These are phyloP conservation scores for Drosophila neotestacea DNA, from an alignment of 2,888 invertebrate species.

Conservation along the genomic window DNA sequence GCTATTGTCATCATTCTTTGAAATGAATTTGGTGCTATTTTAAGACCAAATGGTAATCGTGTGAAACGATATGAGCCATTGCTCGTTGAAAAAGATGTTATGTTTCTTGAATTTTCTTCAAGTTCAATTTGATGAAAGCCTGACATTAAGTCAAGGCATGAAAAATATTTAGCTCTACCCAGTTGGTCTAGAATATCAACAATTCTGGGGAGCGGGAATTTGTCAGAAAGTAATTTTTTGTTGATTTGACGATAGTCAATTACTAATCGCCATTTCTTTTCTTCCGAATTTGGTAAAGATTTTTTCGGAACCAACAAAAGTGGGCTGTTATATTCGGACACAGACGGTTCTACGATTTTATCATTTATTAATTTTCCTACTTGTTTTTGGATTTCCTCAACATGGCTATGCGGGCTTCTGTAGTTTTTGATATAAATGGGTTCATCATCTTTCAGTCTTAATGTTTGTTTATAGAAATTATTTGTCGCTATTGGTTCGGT, in stretches of 20 bases:
- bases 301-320: background rate
- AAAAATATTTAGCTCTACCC: slow-evolving; percentile 18
- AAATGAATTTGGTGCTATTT: background rate
- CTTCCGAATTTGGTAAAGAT: background rate
- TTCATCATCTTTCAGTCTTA: slow-evolving; percentile 8
- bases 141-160: slow-evolving; percentile 6
- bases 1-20: slow-evolving; percentile 12
- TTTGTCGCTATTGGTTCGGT: slow-evolving; percentile 1
- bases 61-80: no score
- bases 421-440: background rate
- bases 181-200: slow-evolving; percentile 14
- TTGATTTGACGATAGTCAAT: no score
- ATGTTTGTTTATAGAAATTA: slow-evolving; percentile 2
- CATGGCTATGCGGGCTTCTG: no score
- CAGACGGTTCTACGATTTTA: no score
- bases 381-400: no score
- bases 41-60: no score
- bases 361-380: no score
- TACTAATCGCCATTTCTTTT: slow-evolving; percentile 1
- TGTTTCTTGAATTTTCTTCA: no score
- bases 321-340: slow-evolving; percentile 5
- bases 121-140: background rate
- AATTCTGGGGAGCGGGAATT: background rate
- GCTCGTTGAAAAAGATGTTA: no score
- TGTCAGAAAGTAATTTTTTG: no score